Percentiles rank a stretch among this genome's conserved stretches.
These are phyloP conservation scores for Semotilus atromaculatus DNA, from an alignment of 2,797 vertebrate genomes.

Conservation along the genomic window DNA sequence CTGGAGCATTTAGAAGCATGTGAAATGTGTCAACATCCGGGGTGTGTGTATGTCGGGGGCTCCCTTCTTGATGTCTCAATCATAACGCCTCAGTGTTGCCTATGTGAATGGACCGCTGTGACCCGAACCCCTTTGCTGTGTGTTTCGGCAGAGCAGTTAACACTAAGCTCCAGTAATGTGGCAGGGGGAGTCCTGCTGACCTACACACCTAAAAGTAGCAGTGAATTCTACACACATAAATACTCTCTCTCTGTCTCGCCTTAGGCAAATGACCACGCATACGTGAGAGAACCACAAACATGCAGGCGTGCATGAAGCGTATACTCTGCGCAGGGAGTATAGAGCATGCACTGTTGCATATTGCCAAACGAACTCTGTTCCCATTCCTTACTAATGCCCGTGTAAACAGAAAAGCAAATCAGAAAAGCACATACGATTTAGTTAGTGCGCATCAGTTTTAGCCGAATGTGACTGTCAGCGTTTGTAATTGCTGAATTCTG, in stretches of 20 bases:
- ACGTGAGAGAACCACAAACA: constrained; percentile 20
- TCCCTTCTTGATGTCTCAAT: constrained; percentile 43
- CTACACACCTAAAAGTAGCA: constrained; percentile 30
- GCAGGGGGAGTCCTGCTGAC: constrained; percentile 13
- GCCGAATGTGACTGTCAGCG: constrained; percentile 24
- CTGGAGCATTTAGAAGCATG: constrained; percentile 28
- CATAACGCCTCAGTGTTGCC: constrained; percentile 22
- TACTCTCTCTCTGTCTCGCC: neutral
- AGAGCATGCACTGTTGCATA: constrained; percentile 35
- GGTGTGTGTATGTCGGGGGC: constrained; percentile 3
- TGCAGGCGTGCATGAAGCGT: constrained; percentile 12
- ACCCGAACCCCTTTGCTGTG: constrained; percentile 7
- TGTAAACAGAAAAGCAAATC: constrained; percentile 45
- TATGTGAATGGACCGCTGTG: constrained; percentile 33
- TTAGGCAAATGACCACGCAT: constrained; percentile 22
- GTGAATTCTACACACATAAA: constrained; percentile 21
- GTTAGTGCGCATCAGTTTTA: constrained; percentile 7
- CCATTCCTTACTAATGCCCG: constrained; percentile 29
- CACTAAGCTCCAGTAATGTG: constrained; percentile 15
- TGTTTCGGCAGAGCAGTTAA: constrained; percentile 36
- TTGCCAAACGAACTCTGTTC: constrained; percentile 19
- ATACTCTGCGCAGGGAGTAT: neutral
- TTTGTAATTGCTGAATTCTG: constrained; percentile 26
- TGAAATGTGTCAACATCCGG: constrained; percentile 45
- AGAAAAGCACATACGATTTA: constrained; percentile 1